Percentiles rank a stretch among this genome's conserved stretches.
Conservation (phyloP, 2,888 invertebrate genomes). For the Spialia ferax region DNA sequence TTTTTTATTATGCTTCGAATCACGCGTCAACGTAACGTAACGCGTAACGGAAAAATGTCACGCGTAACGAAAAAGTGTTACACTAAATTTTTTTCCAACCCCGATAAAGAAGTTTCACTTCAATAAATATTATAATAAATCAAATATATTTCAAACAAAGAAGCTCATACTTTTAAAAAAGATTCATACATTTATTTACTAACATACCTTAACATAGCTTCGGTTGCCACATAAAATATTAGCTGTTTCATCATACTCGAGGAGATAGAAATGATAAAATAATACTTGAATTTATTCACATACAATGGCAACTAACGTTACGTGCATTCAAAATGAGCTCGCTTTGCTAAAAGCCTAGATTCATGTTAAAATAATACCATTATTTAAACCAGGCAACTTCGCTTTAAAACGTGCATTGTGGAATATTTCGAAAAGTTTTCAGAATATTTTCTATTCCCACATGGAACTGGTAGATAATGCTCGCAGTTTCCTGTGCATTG, state of each 20-base stretch:
- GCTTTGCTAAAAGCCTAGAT: slow-evolving; percentile 8
- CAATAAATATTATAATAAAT: too few relatives aligned
- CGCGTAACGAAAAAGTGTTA: too few relatives aligned
- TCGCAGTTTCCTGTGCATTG: neutral
- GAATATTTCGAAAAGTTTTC: slow-evolving; percentile 7
- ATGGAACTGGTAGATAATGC: neutral
- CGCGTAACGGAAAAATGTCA: too few relatives aligned
- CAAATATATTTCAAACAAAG: too few relatives aligned
- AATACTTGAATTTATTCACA: slow-evolving; percentile 5
- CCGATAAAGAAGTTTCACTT: too few relatives aligned
- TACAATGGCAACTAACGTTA: slow-evolving; percentile 2
- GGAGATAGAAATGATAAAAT: slow-evolving; percentile 3
- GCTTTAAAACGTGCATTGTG: neutral
- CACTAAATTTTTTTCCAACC: too few relatives aligned
- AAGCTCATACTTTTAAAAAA: too few relatives aligned
- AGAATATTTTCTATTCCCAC: neutral
- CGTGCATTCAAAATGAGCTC: slow-evolving; percentile 2
- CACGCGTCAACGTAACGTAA: too few relatives aligned
- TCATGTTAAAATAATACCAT: slow-evolving; percentile 10
- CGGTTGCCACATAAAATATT: neutral
- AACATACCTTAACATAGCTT: neutral
- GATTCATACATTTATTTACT: neutral
- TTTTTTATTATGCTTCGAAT: too few relatives aligned
- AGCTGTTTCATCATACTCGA: neutral
- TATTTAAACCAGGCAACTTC: slow-evolving; percentile 1